Evolutionary conservation across 2,888 invertebrate genomes (phyloP).

Genomic region (Lithophane leautieri): DNA sequence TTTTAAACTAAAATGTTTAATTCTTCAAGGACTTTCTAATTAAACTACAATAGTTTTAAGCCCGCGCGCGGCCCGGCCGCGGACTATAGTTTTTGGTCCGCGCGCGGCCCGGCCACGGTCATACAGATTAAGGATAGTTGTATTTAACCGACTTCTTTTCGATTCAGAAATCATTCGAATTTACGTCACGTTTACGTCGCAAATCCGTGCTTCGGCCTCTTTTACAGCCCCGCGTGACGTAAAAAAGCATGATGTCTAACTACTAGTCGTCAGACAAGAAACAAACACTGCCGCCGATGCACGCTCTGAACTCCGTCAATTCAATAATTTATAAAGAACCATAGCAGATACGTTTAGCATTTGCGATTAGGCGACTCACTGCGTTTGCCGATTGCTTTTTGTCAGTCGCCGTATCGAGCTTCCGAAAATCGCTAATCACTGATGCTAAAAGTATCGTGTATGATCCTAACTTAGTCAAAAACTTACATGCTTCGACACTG

Average conservation of each 20-base stretch:
- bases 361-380: background rate
- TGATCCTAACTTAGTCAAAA: no score
- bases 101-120: no score
- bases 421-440: background rate
- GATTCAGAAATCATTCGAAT: background rate
- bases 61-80: no score
- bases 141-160: background rate
- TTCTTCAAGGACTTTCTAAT: no score
- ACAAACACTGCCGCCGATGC: background rate
- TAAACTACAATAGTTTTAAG: no score
- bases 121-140: background rate
- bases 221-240: no score
- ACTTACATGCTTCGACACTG: constrained; percentile 32
- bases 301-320: background rate
- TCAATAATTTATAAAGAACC: background rate
- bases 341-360: background rate
- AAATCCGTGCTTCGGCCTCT: background rate
- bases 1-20: no score
- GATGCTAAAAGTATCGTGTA: background rate
- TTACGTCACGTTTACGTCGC: background rate
- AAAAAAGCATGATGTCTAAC: background rate
- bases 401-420: background rate
- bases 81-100: no score
- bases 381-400: background rate
- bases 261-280: background rate